Evolutionary conservation across 2,888 invertebrate species (phyloP).

Genomic region (Hedychridium roseum): DNA sequence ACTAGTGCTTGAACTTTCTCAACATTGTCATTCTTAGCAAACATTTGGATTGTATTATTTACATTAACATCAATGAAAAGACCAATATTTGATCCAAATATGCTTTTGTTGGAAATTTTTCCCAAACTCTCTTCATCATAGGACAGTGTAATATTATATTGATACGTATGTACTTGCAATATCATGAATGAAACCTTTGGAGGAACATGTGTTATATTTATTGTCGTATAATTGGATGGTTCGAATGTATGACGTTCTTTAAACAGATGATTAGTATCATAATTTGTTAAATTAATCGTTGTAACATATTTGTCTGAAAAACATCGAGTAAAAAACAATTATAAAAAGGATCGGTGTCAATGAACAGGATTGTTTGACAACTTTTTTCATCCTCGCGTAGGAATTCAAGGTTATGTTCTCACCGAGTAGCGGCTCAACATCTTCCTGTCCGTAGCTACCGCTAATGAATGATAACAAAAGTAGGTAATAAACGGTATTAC

Average conservation of each 20-base stretch:
- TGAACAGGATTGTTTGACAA: not conserved
- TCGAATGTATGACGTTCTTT: conserved; percentile 37
- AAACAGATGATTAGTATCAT: conserved; percentile 44
- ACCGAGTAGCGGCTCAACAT: too few species aligned
- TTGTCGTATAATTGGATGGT: conserved; percentile 46
- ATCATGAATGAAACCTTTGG: conserved; percentile 67
- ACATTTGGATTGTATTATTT: conserved; percentile 52
- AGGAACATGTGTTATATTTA: conserved; percentile 65
- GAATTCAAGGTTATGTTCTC: conserved; percentile 44
- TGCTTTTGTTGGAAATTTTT: conserved; percentile 48
- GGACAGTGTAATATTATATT: conserved; percentile 68
- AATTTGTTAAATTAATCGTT: conserved; percentile 43
- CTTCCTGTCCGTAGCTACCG: too few species aligned
- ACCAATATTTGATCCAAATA: conserved; percentile 72
- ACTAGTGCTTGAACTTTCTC: conserved; percentile 62
- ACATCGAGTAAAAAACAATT: too few species aligned
- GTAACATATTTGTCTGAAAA: conserved; percentile 27
- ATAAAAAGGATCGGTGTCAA: too few species aligned
- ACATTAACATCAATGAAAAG: conserved; percentile 60
- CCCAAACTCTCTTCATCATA: conserved; percentile 52
- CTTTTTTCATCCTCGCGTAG: not conserved
- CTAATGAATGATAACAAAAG: too few species aligned
- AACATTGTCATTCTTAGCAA: conserved; percentile 64
- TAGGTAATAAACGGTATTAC: too few species aligned
- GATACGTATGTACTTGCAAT: conserved; percentile 72